Percentiles rank a stretch among this genome's conserved stretches.
Evolutionary conservation across 2,888 invertebrate species (phyloP).

Genomic region (Sisyra terminalis): DNA sequence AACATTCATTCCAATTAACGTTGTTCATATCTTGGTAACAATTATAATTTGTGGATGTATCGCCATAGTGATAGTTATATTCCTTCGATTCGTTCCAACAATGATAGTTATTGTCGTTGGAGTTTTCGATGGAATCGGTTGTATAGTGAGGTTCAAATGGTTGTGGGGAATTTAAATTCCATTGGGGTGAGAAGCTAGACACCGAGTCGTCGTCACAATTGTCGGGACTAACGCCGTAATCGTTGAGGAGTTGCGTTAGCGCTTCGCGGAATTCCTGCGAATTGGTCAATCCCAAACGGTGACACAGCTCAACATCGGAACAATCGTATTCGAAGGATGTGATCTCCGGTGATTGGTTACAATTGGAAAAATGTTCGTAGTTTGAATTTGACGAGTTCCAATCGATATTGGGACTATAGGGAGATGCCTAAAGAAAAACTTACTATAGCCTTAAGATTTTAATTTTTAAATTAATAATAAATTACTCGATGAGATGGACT

Average conservation of each 20-base stretch:
- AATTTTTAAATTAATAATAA: no score
- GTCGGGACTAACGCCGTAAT: slow-evolving; percentile 13
- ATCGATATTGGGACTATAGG: slow-evolving; percentile 32
- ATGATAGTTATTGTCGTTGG: not conserved
- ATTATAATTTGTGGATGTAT: no score
- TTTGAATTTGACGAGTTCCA: slow-evolving; percentile 4
- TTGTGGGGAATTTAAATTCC: not conserved
- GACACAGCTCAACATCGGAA: slow-evolving; percentile 11
- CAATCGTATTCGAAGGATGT: slow-evolving; percentile 6
- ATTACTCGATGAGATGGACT: slow-evolving; percentile 4
- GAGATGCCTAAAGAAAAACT: slow-evolving; percentile 28
- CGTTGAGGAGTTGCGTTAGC: slow-evolving; percentile 17
- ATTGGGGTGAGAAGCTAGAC: no score
- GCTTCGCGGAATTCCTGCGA: slow-evolving; percentile 18
- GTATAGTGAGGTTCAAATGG: not conserved
- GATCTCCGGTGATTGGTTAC: not conserved
- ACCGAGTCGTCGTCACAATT: no score
- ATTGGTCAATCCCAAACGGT: slow-evolving; percentile 16
- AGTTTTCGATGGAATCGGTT: not conserved
- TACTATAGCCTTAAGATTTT: not conserved
- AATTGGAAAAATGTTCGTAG: not conserved
- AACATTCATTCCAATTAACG: not conserved
- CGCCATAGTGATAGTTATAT: not conserved
- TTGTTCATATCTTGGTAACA: not conserved
- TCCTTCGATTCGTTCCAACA: not conserved